These are phyloP conservation scores for Entomobrya proxima DNA, from an alignment of 2,888 invertebrate species.

Conservation along the genomic window DNA sequence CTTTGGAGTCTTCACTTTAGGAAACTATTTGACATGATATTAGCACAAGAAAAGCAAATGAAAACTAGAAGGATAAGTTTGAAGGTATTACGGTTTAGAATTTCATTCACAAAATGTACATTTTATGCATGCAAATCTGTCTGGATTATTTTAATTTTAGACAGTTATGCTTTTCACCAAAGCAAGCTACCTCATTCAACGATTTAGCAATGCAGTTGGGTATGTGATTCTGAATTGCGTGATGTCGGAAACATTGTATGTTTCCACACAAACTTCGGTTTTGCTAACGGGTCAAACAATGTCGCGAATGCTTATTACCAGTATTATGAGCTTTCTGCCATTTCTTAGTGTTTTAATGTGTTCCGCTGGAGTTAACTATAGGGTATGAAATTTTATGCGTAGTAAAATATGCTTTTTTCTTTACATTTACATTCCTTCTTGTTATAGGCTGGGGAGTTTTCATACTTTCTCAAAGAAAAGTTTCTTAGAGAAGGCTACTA, in stretches of 20 bases:
- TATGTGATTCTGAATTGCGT: neutral
- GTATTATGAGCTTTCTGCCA: constrained; percentile 24
- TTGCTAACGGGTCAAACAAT: neutral
- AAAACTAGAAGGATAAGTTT: neutral
- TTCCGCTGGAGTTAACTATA: constrained; percentile 22
- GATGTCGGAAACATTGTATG: constrained; percentile 33
- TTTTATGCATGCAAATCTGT: neutral
- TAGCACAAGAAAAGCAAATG: neutral
- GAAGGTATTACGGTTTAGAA: neutral
- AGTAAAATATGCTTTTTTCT: neutral
- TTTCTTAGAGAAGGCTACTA: neutral
- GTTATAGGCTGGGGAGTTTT: constrained; percentile 17
- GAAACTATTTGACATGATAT: constrained; percentile 1
- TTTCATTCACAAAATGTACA: neutral
- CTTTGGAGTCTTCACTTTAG: constrained; percentile 29
- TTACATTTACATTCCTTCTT: neutral
- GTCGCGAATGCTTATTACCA: neutral
- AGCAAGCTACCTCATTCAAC: neutral
- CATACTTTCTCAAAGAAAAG: constrained; percentile 9
- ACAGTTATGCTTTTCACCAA: constrained; percentile 2
- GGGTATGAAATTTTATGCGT: neutral
- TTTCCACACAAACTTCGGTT: constrained; percentile 1
- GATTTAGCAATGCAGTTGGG: constrained; percentile 5
- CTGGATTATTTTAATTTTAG: neutral
- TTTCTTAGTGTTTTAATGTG: neutral